Evolutionary conservation across 2,888 invertebrate genomes (phyloP), one percentile per base, ranked within the genome.

Genomic region (Chrysolina oricalcia): DNA sequence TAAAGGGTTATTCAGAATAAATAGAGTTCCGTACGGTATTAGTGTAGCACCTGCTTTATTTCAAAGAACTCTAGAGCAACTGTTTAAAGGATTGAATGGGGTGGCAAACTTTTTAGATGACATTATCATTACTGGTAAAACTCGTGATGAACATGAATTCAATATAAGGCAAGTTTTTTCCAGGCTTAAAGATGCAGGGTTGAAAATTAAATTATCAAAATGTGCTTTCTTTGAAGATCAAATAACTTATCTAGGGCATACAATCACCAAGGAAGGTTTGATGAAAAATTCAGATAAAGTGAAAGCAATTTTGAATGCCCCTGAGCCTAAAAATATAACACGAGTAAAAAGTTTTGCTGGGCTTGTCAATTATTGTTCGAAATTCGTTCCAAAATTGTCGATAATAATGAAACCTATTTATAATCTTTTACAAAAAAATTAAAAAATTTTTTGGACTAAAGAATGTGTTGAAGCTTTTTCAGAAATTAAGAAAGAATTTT

Each of bases 11-110:
- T 88, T 81, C 73, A 75, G 77, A 41, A 84, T 85, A 53, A 84
- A 85, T 46, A 80, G 87, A 35, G 73, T 88, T 40, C 84, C 86
- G 2, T 87, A 84, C 80, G 88, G 88, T 15, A 84, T 87, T 17
- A 82, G 84, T 5, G 80, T 81, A n/a, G 86, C 87, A 15, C 84
- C 86, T 13, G 83, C 84, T 10, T 85, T 87, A 62, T 87, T 87
- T 77, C 87, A 88, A 71, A 70, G 79, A 56, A 80, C 81, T n/a
- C 80, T 87, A 46, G 88, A 88, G 75, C 74, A 82, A 48, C 73
- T 87, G 43, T 74, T 88, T 11, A 73, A 75, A 65, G 86, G 84
- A 6, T 76, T 85, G 2, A 79, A 83, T 6, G 81, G 77, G 6
- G 82, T 83, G n/a, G 83, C 76, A 35, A 80, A 79, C 78, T 87